These are phyloP conservation scores for Prunella fulvescens DNA, from an alignment of 2,113 vertebrate genomes.

Conservation along the genomic window DNA sequence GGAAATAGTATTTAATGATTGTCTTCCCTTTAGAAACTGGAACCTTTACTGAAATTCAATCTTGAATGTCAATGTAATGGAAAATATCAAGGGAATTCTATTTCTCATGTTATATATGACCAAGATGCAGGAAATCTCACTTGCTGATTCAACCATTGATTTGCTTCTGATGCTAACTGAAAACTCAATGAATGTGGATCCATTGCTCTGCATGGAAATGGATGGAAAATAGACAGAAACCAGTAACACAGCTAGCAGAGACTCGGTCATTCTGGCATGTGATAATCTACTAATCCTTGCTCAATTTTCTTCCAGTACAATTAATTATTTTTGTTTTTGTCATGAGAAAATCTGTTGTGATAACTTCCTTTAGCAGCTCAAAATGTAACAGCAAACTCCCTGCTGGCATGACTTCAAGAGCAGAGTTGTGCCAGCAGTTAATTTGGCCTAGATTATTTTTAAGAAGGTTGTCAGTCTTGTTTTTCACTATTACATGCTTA, in stretches of 20 bases:
- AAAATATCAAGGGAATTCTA: background rate
- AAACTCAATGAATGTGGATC: background rate
- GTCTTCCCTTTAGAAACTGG: background rate
- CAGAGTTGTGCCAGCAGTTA: constrained; percentile 30
- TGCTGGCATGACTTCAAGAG: constrained; percentile 43
- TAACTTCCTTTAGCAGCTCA: constrained; percentile 31
- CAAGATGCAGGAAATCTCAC: background rate
- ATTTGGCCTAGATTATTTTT: constrained; percentile 60
- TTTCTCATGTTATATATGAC: background rate
- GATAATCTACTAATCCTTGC: background rate
- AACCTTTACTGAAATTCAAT: background rate
- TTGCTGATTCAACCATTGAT: background rate
- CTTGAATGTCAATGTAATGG: background rate
- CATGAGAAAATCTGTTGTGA: background rate
- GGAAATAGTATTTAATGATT: background rate
- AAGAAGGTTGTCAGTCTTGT: constrained; percentile 49
- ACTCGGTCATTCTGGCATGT: background rate
- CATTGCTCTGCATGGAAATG: background rate
- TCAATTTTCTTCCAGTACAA: background rate
- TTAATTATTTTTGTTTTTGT: constrained; percentile 33
- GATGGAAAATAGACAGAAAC: background rate
- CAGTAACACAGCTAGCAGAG: background rate
- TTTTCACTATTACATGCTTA: background rate
- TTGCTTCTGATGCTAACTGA: background rate
- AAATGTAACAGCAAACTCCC: constrained; percentile 47